phyloP scores from a whole-genome alignment of 1,140 invertebrate species.

The Bombus difficillimus region DNA sequence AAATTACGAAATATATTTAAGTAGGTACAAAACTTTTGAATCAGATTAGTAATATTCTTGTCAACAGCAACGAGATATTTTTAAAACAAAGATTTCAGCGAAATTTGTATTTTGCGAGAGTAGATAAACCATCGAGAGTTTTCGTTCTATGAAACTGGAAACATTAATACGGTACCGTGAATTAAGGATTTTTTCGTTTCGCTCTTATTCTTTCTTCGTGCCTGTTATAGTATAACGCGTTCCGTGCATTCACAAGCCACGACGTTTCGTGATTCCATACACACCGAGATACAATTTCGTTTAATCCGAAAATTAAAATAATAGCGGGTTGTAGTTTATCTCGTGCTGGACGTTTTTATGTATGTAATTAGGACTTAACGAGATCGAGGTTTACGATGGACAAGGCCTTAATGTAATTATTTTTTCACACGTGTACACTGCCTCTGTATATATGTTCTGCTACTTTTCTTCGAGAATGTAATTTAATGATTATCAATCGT shows the following conservation, averaged over 20 bases:
- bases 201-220: neutral
- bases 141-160: neutral
- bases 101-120: neutral
- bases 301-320: constrained; percentile 45
- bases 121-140: neutral
- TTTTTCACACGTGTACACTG: neutral
- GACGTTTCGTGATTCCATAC: neutral
- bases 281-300: constrained; percentile 5
- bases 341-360: neutral
- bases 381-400: neutral
- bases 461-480: too few relatives aligned
- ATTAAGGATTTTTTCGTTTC: neutral
- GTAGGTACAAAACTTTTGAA: neutral
- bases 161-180: constrained; percentile 6
- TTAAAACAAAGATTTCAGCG: neutral
- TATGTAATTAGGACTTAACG: neutral
- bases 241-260: neutral
- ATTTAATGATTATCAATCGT: neutral
- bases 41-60: neutral
- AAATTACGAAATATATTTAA: neutral
- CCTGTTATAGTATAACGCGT: neutral
- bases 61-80: too few relatives aligned
- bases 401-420: constrained; percentile 9
- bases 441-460: too few relatives aligned
- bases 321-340: neutral